Evolutionary conservation across 2,113 vertebrate genomes (phyloP).

Genomic region (Haliaeetus leucogaster): DNA sequence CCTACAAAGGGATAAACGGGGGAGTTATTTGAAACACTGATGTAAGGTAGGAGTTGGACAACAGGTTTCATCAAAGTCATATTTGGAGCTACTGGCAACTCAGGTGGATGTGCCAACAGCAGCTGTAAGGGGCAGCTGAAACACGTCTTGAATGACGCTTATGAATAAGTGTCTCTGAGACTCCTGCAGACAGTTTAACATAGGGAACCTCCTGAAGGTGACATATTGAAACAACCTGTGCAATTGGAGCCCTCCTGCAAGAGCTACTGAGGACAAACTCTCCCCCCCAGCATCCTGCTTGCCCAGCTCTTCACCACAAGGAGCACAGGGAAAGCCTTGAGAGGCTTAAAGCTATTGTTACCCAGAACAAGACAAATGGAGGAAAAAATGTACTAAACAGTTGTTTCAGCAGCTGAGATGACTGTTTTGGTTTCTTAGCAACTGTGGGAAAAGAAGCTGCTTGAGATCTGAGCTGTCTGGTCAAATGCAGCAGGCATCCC

Average conservation of each 20-base stretch:
- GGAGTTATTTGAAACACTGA: not conserved
- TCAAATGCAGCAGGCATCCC: not conserved
- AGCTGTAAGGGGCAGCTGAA: not conserved
- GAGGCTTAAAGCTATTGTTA: not conserved
- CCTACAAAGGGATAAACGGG: not conserved
- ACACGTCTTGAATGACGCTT: not conserved
- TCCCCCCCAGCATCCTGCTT: not conserved
- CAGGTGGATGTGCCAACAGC: not conserved
- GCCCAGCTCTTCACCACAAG: not conserved
- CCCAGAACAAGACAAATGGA: not conserved
- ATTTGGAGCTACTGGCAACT: not conserved
- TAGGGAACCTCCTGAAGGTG: not conserved
- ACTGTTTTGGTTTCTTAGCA: conserved; percentile 56
- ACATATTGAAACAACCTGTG: not conserved
- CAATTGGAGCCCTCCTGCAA: not conserved
- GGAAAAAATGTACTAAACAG: not conserved
- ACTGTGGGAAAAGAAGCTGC: conserved; percentile 9
- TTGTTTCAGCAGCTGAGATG: not conserved
- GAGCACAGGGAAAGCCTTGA: not conserved
- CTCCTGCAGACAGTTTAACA: not conserved
- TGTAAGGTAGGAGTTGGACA: not conserved
- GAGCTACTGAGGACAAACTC: not conserved
- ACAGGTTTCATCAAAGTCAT: not conserved
- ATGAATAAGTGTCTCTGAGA: not conserved
- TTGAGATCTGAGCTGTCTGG: conserved; percentile 7